A percentile compares a stretch with the other conserved stretches of the same genome.
phyloP scores from a whole-genome alignment of 2,888 invertebrate species.

The Psylliodes chrysocephalus region DNA sequence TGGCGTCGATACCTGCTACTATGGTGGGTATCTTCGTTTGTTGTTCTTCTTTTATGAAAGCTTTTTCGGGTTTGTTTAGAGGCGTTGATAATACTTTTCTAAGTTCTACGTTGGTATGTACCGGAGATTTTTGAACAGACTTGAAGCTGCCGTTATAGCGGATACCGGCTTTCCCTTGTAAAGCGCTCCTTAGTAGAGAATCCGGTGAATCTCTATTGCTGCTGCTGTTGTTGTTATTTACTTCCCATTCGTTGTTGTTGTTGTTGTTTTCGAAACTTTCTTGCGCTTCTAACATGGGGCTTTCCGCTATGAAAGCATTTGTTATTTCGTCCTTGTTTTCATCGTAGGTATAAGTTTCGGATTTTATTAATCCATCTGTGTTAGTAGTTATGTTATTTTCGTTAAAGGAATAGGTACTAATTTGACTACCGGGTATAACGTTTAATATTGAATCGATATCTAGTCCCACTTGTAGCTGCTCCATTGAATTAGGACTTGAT shows the following conservation, averaged over 20 bases:
- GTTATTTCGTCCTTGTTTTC: constrained; percentile 70
- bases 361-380: constrained; percentile 74
- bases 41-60: constrained; percentile 60
- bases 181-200: constrained; percentile 81
- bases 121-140: constrained; percentile 27
- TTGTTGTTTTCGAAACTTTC: constrained; percentile 75
- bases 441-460: constrained; percentile 85
- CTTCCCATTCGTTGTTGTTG: constrained; percentile 83
- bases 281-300: constrained; percentile 69
- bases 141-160: constrained; percentile 60
- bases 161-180: constrained; percentile 78
- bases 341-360: constrained; percentile 79
- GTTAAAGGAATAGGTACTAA: constrained; percentile 70
- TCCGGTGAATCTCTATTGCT: constrained; percentile 67
- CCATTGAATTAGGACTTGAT: constrained; percentile 71
- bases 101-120: constrained; percentile 67
- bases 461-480: constrained; percentile 69
- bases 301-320: constrained; percentile 64
- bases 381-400: constrained; percentile 68
- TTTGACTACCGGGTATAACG: constrained; percentile 73
- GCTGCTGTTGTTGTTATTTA: constrained; percentile 72
- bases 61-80: constrained; percentile 63
- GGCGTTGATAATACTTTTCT: constrained; percentile 67
- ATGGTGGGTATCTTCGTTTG: constrained; percentile 60
- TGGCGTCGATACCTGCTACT: constrained; percentile 61